Percentiles rank a stretch among this genome's conserved stretches.
Conservation (phyloP, 1,140 invertebrate genomes). For the Polypedilum pembai region DNA sequence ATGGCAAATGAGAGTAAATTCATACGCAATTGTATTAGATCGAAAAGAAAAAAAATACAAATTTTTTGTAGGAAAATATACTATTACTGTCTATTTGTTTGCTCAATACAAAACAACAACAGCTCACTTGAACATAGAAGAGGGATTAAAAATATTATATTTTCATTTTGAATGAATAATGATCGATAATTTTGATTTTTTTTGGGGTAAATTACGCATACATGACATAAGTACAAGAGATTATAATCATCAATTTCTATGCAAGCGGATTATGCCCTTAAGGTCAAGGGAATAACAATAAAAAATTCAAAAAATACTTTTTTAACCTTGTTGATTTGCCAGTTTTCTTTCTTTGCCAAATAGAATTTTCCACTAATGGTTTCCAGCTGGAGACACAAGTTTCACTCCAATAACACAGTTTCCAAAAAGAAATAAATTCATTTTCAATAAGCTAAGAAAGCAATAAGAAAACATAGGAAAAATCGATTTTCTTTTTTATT, state of each 20-base stretch:
- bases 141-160: not conserved
- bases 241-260: not conserved
- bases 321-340: not conserved
- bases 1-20: not conserved
- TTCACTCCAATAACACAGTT: not conserved
- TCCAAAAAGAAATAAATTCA: not conserved
- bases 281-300: not conserved
- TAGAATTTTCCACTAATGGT: not conserved
- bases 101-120: not conserved
- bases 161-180: constrained; percentile 19
- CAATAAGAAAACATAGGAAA: not conserved
- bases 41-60: not conserved
- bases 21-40: not conserved
- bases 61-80: not conserved
- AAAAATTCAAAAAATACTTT: not conserved
- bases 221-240: not conserved
- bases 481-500: not conserved
- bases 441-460: not conserved
- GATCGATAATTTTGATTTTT: not conserved
- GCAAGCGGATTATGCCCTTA: not conserved
- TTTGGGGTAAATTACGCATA: not conserved
- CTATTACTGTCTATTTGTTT: not conserved
- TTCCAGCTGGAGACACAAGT: not conserved
- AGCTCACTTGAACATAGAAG: not conserved
- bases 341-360: not conserved